Evolutionary conservation across 2,797 vertebrate genomes (phyloP).

Genomic region (Mormyrus hasselquistii): DNA sequence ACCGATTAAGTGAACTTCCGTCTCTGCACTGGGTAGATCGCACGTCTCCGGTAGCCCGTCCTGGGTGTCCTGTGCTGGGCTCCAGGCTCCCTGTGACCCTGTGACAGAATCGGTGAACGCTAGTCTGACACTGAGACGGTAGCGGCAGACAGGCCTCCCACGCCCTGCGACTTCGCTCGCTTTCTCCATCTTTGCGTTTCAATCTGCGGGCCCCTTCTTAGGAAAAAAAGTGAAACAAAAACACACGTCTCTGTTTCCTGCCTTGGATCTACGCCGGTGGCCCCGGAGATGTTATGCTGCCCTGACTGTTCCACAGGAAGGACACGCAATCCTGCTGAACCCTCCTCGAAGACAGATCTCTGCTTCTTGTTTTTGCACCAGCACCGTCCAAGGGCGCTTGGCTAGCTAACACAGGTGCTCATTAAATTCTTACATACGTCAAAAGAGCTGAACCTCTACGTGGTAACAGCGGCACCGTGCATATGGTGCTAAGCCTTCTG

Average conservation of each 20-base stretch:
- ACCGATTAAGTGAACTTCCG: neutral
- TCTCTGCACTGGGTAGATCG: neutral
- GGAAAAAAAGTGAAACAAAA: neutral
- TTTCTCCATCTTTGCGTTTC: neutral
- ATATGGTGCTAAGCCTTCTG: constrained; percentile 18
- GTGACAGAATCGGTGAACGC: neutral
- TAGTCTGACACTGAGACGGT: neutral
- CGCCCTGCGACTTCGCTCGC: neutral
- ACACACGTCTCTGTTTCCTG: neutral
- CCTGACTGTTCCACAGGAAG: constrained; percentile 10
- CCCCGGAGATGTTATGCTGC: neutral
- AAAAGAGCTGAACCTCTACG: neutral
- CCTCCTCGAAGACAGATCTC: neutral
- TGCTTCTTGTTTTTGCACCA: neutral
- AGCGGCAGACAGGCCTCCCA: neutral
- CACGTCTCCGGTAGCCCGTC: neutral
- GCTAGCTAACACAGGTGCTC: neutral
- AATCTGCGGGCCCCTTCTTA: neutral
- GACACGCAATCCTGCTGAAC: neutral
- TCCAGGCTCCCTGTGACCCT: neutral
- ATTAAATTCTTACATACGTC: constrained; percentile 3
- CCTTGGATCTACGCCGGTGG: neutral
- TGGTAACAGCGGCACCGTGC: neutral
- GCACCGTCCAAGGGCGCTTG: neutral
- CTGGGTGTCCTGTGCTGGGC: neutral